These are phyloP conservation scores for Microhierax caerulescens DNA, from an alignment of 2,797 vertebrate species.

Conservation along the genomic window DNA sequence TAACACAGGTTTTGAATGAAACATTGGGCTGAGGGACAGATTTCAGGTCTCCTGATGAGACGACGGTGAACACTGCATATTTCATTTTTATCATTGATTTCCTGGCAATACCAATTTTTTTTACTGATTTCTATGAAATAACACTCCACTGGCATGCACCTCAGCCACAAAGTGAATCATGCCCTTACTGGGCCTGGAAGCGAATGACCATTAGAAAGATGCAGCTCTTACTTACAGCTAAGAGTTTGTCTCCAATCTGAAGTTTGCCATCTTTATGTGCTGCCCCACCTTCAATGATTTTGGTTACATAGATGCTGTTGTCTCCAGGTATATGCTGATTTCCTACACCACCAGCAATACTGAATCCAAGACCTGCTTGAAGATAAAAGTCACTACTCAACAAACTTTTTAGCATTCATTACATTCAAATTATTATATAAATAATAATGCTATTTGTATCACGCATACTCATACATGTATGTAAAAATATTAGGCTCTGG, in stretches of 20 bases:
- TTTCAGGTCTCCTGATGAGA: background rate
- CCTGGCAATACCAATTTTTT: background rate
- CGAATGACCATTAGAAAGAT: background rate
- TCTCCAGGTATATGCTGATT: slow-evolving; percentile 98
- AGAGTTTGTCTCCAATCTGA: slow-evolving; percentile 96
- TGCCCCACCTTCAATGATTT: slow-evolving; percentile 96
- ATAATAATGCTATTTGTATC: background rate
- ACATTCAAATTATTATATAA: background rate
- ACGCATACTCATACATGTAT: background rate
- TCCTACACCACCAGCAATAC: slow-evolving; percentile 96
- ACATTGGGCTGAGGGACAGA: background rate
- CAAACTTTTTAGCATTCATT: background rate
- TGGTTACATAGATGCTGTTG: slow-evolving; percentile 98
- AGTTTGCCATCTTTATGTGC: slow-evolving; percentile 95
- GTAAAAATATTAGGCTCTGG: background rate
- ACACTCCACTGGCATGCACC: background rate
- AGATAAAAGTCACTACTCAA: slow-evolving; percentile 25
- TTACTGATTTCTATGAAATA: background rate
- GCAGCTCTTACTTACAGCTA: slow-evolving; percentile 85
- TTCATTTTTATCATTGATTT: background rate
- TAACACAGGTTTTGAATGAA: background rate
- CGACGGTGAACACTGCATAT: background rate
- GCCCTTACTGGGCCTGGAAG: background rate
- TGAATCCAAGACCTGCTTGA: slow-evolving; percentile 92
- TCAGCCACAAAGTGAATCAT: background rate